These are phyloP conservation scores for Pseudopipra pipra DNA, from an alignment of 2,113 vertebrate species.

Conservation along the genomic window DNA sequence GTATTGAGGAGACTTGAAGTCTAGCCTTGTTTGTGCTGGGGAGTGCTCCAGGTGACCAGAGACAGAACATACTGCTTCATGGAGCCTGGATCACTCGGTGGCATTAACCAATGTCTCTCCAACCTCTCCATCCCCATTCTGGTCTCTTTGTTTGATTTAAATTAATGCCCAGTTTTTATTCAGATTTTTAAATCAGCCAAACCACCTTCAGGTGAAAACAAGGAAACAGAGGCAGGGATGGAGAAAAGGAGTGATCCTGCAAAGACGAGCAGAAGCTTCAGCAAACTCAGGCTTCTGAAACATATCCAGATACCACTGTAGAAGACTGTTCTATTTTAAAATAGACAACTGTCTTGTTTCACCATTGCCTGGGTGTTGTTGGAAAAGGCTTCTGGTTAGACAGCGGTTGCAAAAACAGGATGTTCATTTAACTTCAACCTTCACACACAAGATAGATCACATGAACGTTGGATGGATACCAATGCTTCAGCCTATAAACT, in stretches of 20 bases:
- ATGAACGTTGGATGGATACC: not conserved
- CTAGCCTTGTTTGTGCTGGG: not conserved
- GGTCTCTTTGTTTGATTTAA: not conserved
- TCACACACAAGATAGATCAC: not conserved
- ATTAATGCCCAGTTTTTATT: not conserved
- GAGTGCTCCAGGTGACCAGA: not conserved
- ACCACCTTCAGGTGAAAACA: not conserved
- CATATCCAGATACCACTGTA: not conserved
- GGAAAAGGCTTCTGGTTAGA: not conserved
- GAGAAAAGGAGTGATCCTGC: not conserved
- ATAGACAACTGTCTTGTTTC: not conserved
- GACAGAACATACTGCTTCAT: not conserved
- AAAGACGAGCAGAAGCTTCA: not conserved
- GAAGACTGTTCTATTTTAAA: not conserved
- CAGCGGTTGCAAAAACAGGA: not conserved
- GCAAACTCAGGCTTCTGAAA: not conserved
- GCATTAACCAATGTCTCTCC: not conserved
- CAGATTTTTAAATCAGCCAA: not conserved
- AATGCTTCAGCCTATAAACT: not conserved
- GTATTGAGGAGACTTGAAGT: not conserved
- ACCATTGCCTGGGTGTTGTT: not conserved
- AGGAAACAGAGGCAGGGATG: not conserved
- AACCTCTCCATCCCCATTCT: not conserved
- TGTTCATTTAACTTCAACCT: not conserved
- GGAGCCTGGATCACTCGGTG: not conserved